Conservation (phyloP, 2,888 invertebrate genomes). For the Pterostichus niger region DNA sequence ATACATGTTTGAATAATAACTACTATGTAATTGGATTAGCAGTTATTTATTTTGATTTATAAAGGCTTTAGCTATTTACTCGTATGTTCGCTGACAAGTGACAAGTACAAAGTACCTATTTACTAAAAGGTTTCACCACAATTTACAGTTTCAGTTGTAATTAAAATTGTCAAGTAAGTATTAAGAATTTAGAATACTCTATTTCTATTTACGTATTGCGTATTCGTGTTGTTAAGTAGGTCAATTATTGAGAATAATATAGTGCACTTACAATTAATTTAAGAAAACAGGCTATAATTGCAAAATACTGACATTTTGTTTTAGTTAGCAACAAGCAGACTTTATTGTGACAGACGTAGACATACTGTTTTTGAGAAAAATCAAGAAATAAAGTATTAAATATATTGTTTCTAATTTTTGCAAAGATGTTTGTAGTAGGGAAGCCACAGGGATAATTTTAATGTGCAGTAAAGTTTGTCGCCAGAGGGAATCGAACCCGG, state of each 20-base stretch:
- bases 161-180: conserved; percentile 19
- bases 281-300: conserved; percentile 1
- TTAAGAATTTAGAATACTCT: not conserved
- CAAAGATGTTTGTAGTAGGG: no score
- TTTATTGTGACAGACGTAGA: not conserved
- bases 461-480: no score
- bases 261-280: conserved; percentile 8
- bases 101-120: no score
- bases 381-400: no score
- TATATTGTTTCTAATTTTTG: no score
- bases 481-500: no score
- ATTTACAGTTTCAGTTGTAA: not conserved
- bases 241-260: conserved; percentile 9
- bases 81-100: no score
- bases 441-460: no score
- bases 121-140: conserved; percentile 38
- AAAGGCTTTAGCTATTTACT: no score
- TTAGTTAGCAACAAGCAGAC: not conserved
- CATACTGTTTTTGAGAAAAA: no score
- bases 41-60: not conserved
- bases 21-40: not conserved
- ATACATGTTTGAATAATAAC: no score
- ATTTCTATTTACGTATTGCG: not conserved
- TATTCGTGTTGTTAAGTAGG: not conserved
- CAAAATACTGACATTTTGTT: no score